phyloP scores from a whole-genome alignment of 2,113 vertebrate species.

The Aegypius monachus region DNA sequence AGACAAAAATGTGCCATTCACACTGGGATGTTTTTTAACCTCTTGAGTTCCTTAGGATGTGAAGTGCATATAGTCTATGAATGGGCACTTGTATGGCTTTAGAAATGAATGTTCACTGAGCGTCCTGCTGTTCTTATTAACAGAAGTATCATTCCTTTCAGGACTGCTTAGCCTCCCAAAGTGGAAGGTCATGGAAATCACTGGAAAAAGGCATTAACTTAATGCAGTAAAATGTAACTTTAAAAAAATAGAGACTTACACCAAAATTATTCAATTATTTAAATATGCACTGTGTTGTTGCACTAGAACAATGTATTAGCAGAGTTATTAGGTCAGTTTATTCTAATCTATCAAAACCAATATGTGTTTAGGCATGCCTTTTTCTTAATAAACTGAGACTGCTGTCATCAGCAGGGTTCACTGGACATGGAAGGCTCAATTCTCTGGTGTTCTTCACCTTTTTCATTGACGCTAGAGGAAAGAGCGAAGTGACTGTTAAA shows the following conservation, averaged over 20 bases:
- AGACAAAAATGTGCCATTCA: slow-evolving; percentile 7
- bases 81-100: not conserved
- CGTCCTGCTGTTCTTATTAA: not conserved
- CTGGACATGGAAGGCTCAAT: not conserved
- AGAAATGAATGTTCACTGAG: not conserved
- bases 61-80: not conserved
- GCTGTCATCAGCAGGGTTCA: not conserved
- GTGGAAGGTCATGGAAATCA: not conserved
- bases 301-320: not conserved
- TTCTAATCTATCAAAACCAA: not conserved
- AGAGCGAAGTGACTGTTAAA: not conserved
- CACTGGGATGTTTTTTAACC: not conserved
- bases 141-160: not conserved
- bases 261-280: not conserved
- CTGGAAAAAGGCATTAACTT: not conserved
- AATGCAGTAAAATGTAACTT: not conserved
- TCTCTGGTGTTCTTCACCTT: not conserved
- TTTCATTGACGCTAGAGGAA: not conserved
- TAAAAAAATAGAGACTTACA: not conserved
- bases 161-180: not conserved
- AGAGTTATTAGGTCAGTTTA: not conserved
- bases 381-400: not conserved
- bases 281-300: not conserved
- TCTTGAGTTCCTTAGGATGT: not conserved
- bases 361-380: not conserved